Conservation (phyloP, 2,888 invertebrate genomes). For the Corbicula japonica region DNA sequence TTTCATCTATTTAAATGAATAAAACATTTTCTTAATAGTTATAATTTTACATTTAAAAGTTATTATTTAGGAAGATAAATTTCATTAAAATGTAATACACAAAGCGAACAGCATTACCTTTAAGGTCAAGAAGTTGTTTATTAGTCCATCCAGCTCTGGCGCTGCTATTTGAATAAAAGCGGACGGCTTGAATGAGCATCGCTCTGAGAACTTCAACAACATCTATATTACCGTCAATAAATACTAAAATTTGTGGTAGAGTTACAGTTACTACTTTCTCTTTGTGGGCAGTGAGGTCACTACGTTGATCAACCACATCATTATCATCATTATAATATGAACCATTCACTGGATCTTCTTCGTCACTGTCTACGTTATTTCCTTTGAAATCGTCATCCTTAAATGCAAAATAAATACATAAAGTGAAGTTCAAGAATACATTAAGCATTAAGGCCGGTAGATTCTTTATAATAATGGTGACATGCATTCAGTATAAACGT, state of each 20-base stretch:
- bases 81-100: too few relatives aligned
- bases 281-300: constrained; percentile 13
- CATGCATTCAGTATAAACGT: too few relatives aligned
- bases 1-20: too few relatives aligned
- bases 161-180: constrained; percentile 65
- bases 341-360: constrained; percentile 30
- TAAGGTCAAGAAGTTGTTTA: constrained; percentile 63
- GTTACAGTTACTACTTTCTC: constrained; percentile 13
- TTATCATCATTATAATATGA: constrained; percentile 45
- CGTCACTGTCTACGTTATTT: constrained; percentile 34
- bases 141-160: constrained; percentile 63
- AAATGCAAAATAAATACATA: too few relatives aligned
- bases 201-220: constrained; percentile 52
- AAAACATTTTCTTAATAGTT: too few relatives aligned
- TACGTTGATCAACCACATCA: constrained; percentile 21
- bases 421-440: too few relatives aligned
- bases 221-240: constrained; percentile 54
- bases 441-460: too few relatives aligned
- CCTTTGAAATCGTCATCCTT: too few relatives aligned
- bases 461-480: too few relatives aligned
- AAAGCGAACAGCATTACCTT: too few relatives aligned
- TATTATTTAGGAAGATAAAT: too few relatives aligned
- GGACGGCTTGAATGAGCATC: constrained; percentile 68
- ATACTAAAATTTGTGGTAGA: constrained; percentile 61
- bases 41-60: too few relatives aligned